These are phyloP conservation scores for Augiades crinisus DNA, from an alignment of 2,888 invertebrate species.

Conservation along the genomic window DNA sequence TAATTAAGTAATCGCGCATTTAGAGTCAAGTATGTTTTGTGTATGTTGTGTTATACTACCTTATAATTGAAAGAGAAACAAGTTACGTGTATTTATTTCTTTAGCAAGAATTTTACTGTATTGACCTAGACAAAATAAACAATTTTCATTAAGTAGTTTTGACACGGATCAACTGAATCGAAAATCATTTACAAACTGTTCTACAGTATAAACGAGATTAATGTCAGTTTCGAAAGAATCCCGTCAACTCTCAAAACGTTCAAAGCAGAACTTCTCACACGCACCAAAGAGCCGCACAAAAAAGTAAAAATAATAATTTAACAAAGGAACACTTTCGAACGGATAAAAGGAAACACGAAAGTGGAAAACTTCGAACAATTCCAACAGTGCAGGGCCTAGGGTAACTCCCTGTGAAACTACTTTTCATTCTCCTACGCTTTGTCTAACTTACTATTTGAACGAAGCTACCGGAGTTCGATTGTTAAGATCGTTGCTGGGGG, in stretches of 20 bases:
- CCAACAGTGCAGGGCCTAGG: conserved; percentile 61
- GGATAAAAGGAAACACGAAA: conserved; percentile 74
- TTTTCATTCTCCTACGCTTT: conserved; percentile 68
- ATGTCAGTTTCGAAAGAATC: conserved; percentile 41
- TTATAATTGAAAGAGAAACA: too few relatives aligned
- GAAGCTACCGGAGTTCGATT: conserved; percentile 57
- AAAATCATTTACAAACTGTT: conserved; percentile 8
- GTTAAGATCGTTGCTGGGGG: conserved; percentile 41
- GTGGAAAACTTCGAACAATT: conserved; percentile 73
- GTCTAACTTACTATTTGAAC: conserved; percentile 74
- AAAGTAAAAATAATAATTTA: conserved; percentile 72
- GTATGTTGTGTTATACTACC: too few relatives aligned
- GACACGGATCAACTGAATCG: not conserved
- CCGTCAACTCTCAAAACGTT: conserved; percentile 40
- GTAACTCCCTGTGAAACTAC: conserved; percentile 64
- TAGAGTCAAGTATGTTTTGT: too few relatives aligned
- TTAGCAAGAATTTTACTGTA: too few relatives aligned
- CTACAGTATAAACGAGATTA: conserved; percentile 31
- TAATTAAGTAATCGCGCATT: conserved; percentile 1
- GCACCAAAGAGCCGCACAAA: conserved; percentile 55
- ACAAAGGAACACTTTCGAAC: conserved; percentile 65
- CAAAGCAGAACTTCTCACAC: conserved; percentile 48
- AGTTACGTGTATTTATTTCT: too few relatives aligned
- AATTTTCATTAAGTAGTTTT: not conserved
- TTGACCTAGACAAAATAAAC: too few relatives aligned